Percentiles rank a stretch among this genome's conserved stretches.
Conservation (phyloP, 2,113 vertebrate species). For the crab-eating macaque (Macaca fascicularis) region DNA sequence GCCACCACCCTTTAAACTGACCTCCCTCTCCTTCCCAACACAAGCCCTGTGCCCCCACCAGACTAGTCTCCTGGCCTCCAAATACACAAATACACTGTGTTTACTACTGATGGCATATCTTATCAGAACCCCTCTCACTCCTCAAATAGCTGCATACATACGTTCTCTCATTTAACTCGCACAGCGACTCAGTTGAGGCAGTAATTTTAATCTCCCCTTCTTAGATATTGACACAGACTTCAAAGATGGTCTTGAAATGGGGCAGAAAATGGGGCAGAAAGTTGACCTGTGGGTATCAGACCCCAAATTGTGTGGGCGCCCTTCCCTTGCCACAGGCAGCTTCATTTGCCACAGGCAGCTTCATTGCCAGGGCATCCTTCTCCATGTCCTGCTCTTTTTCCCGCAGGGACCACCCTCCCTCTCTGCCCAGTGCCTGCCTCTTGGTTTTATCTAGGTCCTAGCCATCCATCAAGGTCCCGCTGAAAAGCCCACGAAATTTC, state of each 20-base stretch:
- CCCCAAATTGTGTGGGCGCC: neutral
- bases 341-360: neutral
- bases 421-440: neutral
- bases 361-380: accelerated
- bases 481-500: neutral
- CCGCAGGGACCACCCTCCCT: accelerated
- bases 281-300: neutral
- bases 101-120: neutral
- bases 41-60: neutral
- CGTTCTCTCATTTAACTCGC: neutral
- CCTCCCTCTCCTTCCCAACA: neutral
- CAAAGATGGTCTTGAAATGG: neutral
- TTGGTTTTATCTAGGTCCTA: neutral
- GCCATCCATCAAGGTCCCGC: neutral
- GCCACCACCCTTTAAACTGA: neutral
- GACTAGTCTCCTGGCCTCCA: neutral
- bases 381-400: neutral
- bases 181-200: neutral
- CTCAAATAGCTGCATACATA: neutral
- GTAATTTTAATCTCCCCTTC: neutral
- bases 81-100: no score
- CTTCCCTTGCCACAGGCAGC: no score
- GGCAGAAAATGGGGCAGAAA: neutral
- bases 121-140: neutral
- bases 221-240: neutral